A percentile compares a stretch with the other conserved stretches of the same genome.
Evolutionary conservation across 2,113 vertebrate species (phyloP).

Genomic region (Onychostoma macrolepis): DNA sequence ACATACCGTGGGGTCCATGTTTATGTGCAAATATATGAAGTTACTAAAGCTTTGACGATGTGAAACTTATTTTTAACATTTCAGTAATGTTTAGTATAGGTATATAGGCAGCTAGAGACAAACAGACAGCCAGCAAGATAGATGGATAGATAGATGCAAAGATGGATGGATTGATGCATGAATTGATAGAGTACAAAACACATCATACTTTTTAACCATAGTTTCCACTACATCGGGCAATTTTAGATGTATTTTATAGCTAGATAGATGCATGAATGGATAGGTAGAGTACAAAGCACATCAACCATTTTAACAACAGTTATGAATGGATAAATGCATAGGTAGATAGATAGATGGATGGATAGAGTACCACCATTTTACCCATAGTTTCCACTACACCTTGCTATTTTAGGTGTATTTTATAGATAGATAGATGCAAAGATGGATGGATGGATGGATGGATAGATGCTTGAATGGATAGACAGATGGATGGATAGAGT

Average conservation of each 20-base stretch:
- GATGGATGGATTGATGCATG: background rate
- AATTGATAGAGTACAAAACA: too few relatives aligned
- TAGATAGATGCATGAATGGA: too few relatives aligned
- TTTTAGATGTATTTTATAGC: too few relatives aligned
- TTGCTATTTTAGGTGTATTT: too few relatives aligned
- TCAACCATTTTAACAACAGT: too few relatives aligned
- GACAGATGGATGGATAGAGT: background rate
- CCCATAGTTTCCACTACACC: too few relatives aligned
- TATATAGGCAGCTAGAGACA: background rate
- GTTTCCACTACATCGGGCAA: too few relatives aligned
- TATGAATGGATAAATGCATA: background rate
- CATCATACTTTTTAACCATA: too few relatives aligned
- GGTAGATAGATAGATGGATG: background rate
- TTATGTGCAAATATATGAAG: background rate
- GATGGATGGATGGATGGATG: too few relatives aligned
- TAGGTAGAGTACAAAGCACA: too few relatives aligned
- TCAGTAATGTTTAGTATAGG: background rate
- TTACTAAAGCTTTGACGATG: background rate
- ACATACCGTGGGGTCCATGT: background rate
- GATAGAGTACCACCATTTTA: too few relatives aligned
- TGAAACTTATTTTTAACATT: background rate
- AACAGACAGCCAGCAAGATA: background rate
- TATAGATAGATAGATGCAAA: background rate
- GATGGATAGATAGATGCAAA: background rate
- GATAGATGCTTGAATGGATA: background rate